A percentile compares a stretch with the other conserved stretches of the same genome.
Evolutionary conservation across 2,888 invertebrate species (phyloP).

Genomic region (Dolomedes plantarius): DNA sequence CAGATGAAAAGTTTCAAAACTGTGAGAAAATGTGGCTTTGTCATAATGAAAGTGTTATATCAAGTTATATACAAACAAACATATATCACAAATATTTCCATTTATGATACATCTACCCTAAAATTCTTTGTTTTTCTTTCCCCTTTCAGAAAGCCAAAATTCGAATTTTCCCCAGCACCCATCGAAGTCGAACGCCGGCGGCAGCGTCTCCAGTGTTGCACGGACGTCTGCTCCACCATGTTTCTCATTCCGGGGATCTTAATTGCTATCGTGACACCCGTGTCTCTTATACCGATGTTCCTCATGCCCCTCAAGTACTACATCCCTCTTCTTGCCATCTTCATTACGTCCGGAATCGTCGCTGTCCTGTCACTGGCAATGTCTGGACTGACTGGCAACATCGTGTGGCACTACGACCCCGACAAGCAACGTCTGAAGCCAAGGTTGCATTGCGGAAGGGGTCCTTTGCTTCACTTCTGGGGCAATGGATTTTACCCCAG

Average conservation of each 20-base stretch:
- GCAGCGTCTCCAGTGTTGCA: conserved; percentile 52
- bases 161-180: conserved; percentile 54
- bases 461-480: conserved; percentile 69
- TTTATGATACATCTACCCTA: too few relatives aligned
- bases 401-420: conserved; percentile 70
- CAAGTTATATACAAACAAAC: too few relatives aligned
- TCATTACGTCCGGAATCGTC: conserved; percentile 31
- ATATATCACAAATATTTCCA: too few relatives aligned
- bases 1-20: too few relatives aligned
- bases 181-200: conserved; percentile 53
- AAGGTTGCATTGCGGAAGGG: conserved; percentile 65
- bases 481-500: conserved; percentile 56
- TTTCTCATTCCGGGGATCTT: conserved; percentile 64
- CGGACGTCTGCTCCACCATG: conserved; percentile 58
- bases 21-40: too few relatives aligned
- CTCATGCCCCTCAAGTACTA: conserved; percentile 58
- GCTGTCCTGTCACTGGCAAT: conserved; percentile 46
- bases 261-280: conserved; percentile 64
- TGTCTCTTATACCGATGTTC: conserved; percentile 71
- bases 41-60: too few relatives aligned
- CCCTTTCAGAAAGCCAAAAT: conserved; percentile 45
- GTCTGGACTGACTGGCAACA: conserved; percentile 65
- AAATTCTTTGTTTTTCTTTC: neutral
- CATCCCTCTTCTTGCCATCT: conserved; percentile 45
- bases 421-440: conserved; percentile 42